Percentiles rank a stretch among this genome's conserved stretches.
These are phyloP conservation scores for Corynorhinus townsendii DNA, from an alignment of 2,113 vertebrate genomes.

Conservation along the genomic window DNA sequence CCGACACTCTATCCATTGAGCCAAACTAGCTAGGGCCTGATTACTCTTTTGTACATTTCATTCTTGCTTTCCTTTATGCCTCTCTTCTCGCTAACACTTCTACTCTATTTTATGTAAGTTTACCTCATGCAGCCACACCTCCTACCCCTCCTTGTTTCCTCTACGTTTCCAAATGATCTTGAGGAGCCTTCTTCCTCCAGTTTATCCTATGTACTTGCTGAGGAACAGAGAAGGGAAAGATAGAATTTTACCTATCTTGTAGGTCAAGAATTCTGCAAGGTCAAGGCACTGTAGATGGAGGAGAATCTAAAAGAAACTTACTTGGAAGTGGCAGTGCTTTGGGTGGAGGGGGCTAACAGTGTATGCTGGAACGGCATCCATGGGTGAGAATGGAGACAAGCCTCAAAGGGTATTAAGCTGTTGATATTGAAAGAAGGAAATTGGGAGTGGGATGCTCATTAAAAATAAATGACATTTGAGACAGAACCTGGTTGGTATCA, in stretches of 20 bases:
- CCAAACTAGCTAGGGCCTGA: no score
- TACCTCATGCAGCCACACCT: not conserved
- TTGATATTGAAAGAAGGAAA: not conserved
- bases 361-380: not conserved
- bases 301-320: not conserved
- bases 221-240: not conserved
- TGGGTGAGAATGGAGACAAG: not conserved
- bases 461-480: not conserved
- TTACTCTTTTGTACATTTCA: not conserved
- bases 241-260: not conserved
- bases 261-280: not conserved
- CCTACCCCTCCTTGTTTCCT: not conserved
- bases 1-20: no score
- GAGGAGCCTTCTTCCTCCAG: not conserved
- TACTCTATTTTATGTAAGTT: not conserved
- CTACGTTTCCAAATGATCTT: not conserved
- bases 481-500: not conserved
- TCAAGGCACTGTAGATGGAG: not conserved
- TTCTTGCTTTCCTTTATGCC: not conserved
- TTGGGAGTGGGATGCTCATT: not conserved
- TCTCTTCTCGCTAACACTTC: not conserved
- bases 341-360: not conserved
- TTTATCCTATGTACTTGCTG: not conserved
- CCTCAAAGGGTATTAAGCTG: not conserved
- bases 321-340: not conserved